phyloP scores from a whole-genome alignment of 2,113 vertebrate genomes.

The Furnarius figulus region DNA sequence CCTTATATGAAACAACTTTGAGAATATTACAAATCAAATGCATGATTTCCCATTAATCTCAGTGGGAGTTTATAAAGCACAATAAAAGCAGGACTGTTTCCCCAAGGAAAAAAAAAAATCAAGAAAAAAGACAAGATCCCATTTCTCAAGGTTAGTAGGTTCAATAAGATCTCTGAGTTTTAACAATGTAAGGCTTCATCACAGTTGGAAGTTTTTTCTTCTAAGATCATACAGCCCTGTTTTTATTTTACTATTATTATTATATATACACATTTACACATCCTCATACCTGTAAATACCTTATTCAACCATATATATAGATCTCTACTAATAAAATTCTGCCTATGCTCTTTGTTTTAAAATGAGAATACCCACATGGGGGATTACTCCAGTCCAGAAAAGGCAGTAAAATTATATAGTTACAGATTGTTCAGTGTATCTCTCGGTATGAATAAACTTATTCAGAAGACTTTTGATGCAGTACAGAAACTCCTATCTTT shows the following conservation, averaged over 20 bases:
- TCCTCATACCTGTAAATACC: background rate
- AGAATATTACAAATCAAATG: background rate
- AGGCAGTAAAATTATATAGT: slow-evolving; percentile 23
- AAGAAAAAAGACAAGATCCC: background rate
- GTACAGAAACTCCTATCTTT: background rate
- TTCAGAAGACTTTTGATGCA: background rate
- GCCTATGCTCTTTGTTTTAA: background rate
- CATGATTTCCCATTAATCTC: background rate
- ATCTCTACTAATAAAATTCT: background rate
- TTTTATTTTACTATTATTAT: background rate
- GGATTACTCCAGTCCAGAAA: background rate
- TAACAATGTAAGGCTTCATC: background rate
- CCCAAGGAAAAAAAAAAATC: background rate
- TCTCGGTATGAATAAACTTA: background rate
- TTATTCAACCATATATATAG: background rate
- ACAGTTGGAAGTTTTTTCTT: background rate
- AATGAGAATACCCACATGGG: background rate
- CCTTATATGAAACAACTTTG: background rate
- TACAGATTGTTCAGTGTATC: background rate
- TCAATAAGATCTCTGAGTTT: background rate
- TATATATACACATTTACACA: background rate
- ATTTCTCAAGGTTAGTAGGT: background rate
- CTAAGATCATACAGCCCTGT: background rate
- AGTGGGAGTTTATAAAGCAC: background rate
- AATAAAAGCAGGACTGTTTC: background rate